Percentiles rank a stretch among this genome's conserved stretches.
phyloP scores from a whole-genome alignment of 2,888 invertebrate species.

The Neoaliturus tenellus region DNA sequence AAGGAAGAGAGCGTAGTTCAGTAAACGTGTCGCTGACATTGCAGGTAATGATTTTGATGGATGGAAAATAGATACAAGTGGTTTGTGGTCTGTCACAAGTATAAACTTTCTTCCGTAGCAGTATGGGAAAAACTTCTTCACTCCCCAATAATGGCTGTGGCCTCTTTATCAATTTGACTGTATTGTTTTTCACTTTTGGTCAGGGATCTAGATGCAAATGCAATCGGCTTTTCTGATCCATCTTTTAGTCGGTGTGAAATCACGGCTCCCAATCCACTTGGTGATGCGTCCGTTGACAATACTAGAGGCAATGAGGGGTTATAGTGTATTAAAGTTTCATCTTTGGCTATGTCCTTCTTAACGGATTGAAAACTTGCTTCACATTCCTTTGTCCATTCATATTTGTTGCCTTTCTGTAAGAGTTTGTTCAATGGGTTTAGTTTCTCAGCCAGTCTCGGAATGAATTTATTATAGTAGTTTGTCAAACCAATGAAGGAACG shows the following conservation, averaged over 20 bases:
- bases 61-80: neutral
- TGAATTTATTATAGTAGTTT: slow-evolving; percentile 69
- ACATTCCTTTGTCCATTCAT: slow-evolving; percentile 60
- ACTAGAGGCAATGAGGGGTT: too few relatives aligned
- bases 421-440: slow-evolving; percentile 64
- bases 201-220: slow-evolving; percentile 69
- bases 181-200: slow-evolving; percentile 66
- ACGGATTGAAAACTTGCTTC: too few relatives aligned
- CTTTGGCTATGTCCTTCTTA: too few relatives aligned
- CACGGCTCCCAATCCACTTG: slow-evolving; percentile 69
- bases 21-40: too few relatives aligned
- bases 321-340: too few relatives aligned
- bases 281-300: slow-evolving; percentile 68
- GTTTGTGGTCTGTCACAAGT: neutral
- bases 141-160: too few relatives aligned
- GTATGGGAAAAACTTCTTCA: neutral
- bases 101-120: neutral
- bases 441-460: slow-evolving; percentile 66
- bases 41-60: slow-evolving; percentile 2
- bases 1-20: too few relatives aligned
- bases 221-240: slow-evolving; percentile 69
- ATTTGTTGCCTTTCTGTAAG: slow-evolving; percentile 58
- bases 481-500: slow-evolving; percentile 67
- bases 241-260: slow-evolving; percentile 67
- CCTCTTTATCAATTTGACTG: too few relatives aligned